Percentiles rank a stretch among this genome's conserved stretches.
Conservation (phyloP, 2,888 invertebrate species). For the Eristalinus aeneus region DNA sequence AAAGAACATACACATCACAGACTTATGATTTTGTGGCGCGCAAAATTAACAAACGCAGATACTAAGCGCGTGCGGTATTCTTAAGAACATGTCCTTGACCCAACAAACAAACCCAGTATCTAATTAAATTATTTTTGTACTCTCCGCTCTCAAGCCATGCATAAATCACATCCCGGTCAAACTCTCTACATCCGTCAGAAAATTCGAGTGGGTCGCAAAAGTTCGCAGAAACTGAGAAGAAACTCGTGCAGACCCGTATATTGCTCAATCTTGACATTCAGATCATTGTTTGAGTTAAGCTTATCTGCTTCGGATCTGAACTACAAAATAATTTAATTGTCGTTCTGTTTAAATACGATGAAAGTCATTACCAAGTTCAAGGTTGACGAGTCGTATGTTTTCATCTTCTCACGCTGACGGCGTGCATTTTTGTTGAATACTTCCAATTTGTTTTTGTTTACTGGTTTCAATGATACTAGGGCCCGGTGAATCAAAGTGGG, state of each 20-base stretch:
- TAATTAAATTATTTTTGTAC: neutral
- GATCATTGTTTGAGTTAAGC: neutral
- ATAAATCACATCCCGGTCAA: neutral
- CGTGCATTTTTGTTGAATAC: too few species aligned
- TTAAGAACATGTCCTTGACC: neutral
- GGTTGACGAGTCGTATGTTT: neutral
- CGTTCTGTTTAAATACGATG: neutral
- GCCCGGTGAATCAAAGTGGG: neutral
- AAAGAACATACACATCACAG: neutral
- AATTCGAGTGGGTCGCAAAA: neutral
- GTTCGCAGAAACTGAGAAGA: neutral
- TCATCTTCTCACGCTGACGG: neutral
- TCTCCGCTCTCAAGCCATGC: neutral
- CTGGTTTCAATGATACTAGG: neutral
- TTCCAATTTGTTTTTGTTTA: constrained; percentile 10
- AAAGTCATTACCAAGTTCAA: constrained; percentile 1
- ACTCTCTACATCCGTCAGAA: neutral
- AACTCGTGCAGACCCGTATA: neutral
- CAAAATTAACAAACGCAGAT: neutral
- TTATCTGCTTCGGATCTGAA: neutral
- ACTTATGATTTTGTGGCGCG: neutral
- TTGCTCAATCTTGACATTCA: neutral
- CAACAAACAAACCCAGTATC: neutral
- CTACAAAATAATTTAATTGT: neutral
- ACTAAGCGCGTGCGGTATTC: neutral